A percentile compares a stretch with the other conserved stretches of the same genome.
phyloP scores from a whole-genome alignment of 2,888 invertebrate species.

The Stenotaenia linearis region DNA sequence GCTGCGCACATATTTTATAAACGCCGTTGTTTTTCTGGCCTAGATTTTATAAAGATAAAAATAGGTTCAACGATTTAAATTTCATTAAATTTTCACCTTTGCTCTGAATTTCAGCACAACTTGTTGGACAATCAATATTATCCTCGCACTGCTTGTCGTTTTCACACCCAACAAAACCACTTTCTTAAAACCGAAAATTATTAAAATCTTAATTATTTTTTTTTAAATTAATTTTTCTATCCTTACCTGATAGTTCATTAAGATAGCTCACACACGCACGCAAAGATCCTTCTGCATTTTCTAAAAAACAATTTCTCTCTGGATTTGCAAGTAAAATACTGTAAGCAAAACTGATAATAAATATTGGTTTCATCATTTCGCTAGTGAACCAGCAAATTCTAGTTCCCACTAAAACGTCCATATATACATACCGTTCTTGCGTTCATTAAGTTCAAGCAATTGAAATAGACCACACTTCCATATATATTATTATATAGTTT shows the following conservation, averaged over 20 bases:
- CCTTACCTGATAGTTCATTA: neutral
- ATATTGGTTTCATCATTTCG: neutral
- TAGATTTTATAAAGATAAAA: neutral
- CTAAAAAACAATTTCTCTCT: neutral
- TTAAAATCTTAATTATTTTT: neutral
- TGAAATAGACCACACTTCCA: neutral
- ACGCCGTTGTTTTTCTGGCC: slow-evolving; percentile 11
- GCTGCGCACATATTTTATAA: neutral
- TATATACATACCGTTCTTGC: neutral
- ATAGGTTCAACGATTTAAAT: neutral
- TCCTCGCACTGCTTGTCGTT: neutral
- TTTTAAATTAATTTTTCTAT: no score
- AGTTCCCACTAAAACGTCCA: no score
- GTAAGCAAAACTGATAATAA: neutral
- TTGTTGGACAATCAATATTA: neutral
- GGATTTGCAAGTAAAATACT: neutral
- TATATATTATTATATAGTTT: neutral
- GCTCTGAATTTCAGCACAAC: slow-evolving; percentile 24
- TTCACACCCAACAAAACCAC: neutral
- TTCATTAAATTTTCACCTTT: neutral
- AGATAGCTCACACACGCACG: neutral
- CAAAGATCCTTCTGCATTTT: neutral
- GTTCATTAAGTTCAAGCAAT: neutral
- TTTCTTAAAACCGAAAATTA: neutral
- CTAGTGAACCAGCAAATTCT: no score